Evolutionary conservation across 2,113 vertebrate species (phyloP).

Genomic region (Passer domesticus): DNA sequence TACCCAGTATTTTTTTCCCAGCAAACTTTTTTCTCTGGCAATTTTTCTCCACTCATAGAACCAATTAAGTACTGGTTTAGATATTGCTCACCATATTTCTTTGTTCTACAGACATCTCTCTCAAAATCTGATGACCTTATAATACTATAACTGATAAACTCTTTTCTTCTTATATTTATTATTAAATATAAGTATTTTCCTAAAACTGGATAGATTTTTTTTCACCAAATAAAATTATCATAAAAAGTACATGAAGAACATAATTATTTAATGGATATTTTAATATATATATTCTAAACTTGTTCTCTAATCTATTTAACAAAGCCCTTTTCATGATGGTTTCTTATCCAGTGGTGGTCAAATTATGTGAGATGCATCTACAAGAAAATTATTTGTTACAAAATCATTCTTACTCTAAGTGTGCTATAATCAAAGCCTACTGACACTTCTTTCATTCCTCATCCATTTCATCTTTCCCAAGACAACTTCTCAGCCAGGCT

Average conservation of each 20-base stretch:
- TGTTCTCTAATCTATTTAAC: neutral
- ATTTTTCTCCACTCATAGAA: neutral
- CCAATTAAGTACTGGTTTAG: neutral
- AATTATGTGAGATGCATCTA: neutral
- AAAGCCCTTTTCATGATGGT: neutral
- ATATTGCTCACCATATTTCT: neutral
- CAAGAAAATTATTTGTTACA: neutral
- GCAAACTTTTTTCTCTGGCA: neutral
- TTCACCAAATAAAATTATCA: neutral
- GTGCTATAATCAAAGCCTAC: neutral
- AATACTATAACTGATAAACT: neutral
- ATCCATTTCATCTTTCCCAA: neutral
- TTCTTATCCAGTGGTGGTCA: neutral
- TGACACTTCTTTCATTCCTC: neutral
- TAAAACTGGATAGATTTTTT: neutral
- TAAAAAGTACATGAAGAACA: neutral
- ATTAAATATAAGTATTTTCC: neutral
- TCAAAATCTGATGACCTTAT: neutral
- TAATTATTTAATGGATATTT: neutral
- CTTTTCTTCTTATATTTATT: neutral
- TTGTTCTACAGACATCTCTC: neutral
- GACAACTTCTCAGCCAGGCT: neutral
- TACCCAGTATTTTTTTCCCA: neutral
- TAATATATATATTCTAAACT: neutral
- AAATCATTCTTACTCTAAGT: neutral